Conservation (phyloP, 2,888 invertebrate genomes). For the Leucoptera coffeella region DNA sequence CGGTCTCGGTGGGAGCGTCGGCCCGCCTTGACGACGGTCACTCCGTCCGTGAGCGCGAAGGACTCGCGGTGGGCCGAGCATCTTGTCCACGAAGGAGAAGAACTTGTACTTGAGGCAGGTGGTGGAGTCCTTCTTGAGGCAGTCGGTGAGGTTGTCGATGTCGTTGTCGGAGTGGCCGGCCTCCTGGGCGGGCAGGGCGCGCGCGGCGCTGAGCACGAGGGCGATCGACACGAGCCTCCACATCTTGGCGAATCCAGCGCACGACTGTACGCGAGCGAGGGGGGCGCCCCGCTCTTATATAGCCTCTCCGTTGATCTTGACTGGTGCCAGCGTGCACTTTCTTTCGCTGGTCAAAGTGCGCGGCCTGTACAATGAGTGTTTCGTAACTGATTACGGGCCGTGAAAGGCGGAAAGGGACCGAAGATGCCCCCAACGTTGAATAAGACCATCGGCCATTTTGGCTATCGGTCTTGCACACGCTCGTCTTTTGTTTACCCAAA, state of each 20-base stretch:
- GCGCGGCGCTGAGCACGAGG: constrained; percentile 36
- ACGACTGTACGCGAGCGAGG: constrained; percentile 30
- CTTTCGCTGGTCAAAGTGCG: constrained; percentile 25
- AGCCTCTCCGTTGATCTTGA: no score
- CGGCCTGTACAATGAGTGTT: constrained; percentile 27
- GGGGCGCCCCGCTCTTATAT: constrained; percentile 25
- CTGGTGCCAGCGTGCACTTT: no score
- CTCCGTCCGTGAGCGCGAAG: constrained; percentile 74
- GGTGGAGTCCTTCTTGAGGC: constrained; percentile 75
- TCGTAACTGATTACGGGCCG: constrained; percentile 20
- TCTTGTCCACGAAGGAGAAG: constrained; percentile 81
- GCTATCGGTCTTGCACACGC: no score
- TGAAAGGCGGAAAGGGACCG: constrained; percentile 32
- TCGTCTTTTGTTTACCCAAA: no score
- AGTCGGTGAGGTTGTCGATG: constrained; percentile 73
- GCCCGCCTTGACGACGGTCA: constrained; percentile 73
- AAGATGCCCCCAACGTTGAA: no score
- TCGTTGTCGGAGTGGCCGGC: constrained; percentile 68
- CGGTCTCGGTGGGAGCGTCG: constrained; percentile 64
- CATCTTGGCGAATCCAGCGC: constrained; percentile 19
- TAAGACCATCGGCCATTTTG: no score
- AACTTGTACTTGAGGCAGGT: constrained; percentile 83
- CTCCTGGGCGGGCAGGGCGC: constrained; percentile 67
- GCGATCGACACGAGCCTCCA: constrained; percentile 24
- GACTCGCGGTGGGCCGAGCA: constrained; percentile 75